Base-by-base conservation (phyloP, 2,888 invertebrate genomes). In the Acanthosoma haemorrhoidale region DNA sequence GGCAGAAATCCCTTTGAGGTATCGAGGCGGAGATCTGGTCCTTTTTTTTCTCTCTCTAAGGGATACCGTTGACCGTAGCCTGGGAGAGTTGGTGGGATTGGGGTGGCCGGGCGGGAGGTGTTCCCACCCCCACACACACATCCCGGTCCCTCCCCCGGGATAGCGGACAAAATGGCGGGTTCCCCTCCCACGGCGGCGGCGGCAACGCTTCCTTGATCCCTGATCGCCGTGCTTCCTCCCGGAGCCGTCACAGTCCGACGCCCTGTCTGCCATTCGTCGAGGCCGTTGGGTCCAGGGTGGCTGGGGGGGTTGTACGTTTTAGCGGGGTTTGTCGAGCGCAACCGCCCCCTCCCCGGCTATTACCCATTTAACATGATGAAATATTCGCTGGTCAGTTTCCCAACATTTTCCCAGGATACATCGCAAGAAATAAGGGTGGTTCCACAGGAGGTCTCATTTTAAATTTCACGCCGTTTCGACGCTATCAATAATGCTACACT, bases 191-290 rank as follows among this genome's bases (percentile, higher is more conserved):
- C 59, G 32, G 16, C 9, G 16, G 18, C 8, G 59, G 59, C 34
- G n/a, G 36, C 11, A 59, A 59, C 61, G 61, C 61, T 61, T 4
- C 13, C 34, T 36, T 61, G 16, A 32, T 61, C 34, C 32, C 61
- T 61, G 61, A 61, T 61, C 61, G 21, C 61, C 61, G 61, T 61
- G 36, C 16, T 61, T 61, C 61, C 61, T 61, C 36, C 61, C n/a
- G n/a, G n/a, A n/a, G n/a, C 3, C 61, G 61, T 61, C 61, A 61
- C 61, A 36, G 34, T n/a, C 61, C 61, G 36, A 61, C 36, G 21
- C 61, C 36, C 21, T 16, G 11, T 15, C 32, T 16, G 32, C 15
- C 25, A 59, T 59, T 59, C 32, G 59, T 32, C 43, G 43, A 21
- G 43, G 43, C 21, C 21, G 43, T 21, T 16, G 25, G 18, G 25